These are phyloP conservation scores for Amphiduros pacificus DNA, from an alignment of 2,888 invertebrate species.

Conservation along the genomic window DNA sequence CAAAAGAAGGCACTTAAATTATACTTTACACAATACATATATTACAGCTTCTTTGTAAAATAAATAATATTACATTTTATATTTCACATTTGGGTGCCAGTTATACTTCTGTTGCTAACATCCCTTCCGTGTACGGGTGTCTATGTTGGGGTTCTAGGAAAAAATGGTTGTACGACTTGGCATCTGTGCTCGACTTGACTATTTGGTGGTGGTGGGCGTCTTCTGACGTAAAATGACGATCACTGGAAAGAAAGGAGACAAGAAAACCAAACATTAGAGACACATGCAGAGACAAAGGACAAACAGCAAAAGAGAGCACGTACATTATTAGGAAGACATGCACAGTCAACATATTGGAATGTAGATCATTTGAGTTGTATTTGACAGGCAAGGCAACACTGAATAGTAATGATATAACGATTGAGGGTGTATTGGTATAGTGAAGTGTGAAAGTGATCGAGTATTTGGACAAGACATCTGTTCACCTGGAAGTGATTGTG, in stretches of 20 bases:
- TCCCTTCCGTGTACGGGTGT: slow-evolving; percentile 13
- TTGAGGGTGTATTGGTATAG: no score
- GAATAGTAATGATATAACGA: no score
- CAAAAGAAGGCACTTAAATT: slow-evolving; percentile 21
- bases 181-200: no score
- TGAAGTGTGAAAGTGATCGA: no score
- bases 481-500: no score
- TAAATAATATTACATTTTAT: slow-evolving; percentile 1
- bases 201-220: no score
- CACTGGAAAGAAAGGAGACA: background rate
- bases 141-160: background rate
- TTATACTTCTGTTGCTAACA: slow-evolving; percentile 16
- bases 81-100: background rate
- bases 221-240: no score
- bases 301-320: background rate
- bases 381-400: no score
- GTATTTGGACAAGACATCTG: no score
- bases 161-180: slow-evolving; percentile 2
- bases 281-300: background rate
- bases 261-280: background rate
- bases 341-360: no score
- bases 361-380: no score
- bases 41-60: slow-evolving; percentile 19
- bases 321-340: no score
- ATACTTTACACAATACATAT: slow-evolving; percentile 18